Conservation (phyloP, 2,797 vertebrate genomes). For the Notoglanidium macrostoma region DNA sequence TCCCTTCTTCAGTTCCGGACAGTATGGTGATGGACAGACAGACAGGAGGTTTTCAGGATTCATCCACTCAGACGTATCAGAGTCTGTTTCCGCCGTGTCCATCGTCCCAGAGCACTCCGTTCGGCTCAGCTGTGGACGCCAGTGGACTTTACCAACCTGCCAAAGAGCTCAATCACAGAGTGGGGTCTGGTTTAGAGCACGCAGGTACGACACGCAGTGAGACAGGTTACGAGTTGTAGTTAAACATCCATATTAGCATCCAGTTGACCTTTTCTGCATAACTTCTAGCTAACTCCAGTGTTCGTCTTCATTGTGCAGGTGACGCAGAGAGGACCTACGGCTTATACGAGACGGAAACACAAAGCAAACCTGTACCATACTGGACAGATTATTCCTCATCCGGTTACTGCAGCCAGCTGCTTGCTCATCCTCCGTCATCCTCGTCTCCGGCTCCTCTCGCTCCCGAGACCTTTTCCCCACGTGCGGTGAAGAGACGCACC, state of each 20-base stretch:
- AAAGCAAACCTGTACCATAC: conserved; percentile 65
- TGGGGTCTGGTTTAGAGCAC: conserved; percentile 43
- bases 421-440: conserved; percentile 60
- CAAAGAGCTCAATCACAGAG: conserved; percentile 50
- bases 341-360: conserved; percentile 68
- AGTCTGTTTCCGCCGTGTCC: conserved; percentile 66
- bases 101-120: conserved; percentile 61
- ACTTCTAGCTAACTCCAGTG: not conserved
- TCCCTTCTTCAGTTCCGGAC: conserved; percentile 53
- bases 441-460: conserved; percentile 57
- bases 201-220: conserved; percentile 28
- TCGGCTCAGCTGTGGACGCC: conserved; percentile 66
- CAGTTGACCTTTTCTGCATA: not conserved
- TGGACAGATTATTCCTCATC: conserved; percentile 73
- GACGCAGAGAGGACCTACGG: conserved; percentile 68
- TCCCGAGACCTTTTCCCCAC: conserved; percentile 74
- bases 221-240: not conserved
- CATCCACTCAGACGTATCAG: conserved; percentile 71
- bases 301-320: conserved; percentile 58
- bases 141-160: conserved; percentile 66
- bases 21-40: conserved; percentile 65
- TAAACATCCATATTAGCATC: not conserved
- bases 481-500: conserved; percentile 75
- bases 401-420: conserved; percentile 57
- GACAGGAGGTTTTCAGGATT: conserved; percentile 69